Conservation (phyloP, 2,797 vertebrate species). For the Rousettus madagascariensis region DNA sequence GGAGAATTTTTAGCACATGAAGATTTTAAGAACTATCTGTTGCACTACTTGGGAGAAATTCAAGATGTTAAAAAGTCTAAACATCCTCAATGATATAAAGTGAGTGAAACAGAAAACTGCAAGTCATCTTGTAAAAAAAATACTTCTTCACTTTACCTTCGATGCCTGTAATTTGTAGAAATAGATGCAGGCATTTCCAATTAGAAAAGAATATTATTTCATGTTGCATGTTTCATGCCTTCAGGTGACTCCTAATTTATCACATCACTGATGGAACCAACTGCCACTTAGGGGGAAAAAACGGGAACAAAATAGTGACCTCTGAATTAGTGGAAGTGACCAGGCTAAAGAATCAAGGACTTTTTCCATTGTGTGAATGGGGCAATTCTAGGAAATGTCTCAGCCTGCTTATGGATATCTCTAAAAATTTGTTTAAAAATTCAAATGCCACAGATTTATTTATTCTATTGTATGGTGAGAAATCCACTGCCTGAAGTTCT, state of each 20-base stretch:
- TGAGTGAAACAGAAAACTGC: not conserved
- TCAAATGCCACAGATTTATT: not conserved
- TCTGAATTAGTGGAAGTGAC: not conserved
- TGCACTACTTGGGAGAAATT: not conserved
- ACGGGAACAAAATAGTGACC: not conserved
- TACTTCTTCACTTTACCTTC: not conserved
- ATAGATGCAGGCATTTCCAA: constrained; percentile 17
- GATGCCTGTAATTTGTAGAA: not conserved
- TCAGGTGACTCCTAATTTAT: not conserved
- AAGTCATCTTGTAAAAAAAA: not conserved
- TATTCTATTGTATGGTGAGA: not conserved
- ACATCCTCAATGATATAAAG: not conserved
- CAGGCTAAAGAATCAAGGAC: not conserved
- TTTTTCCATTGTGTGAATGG: not conserved
- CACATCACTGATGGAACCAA: not conserved
- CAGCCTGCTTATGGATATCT: constrained; percentile 4
- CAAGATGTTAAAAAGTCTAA: not conserved
- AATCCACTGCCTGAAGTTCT: not conserved
- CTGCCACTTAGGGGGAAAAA: not conserved
- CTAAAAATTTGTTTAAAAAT: constrained; percentile 43
- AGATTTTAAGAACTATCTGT: not conserved
- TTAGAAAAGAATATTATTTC: constrained; percentile 13
- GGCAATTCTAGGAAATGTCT: not conserved
- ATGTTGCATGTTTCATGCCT: not conserved
- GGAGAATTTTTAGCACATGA: not conserved